phyloP scores from a whole-genome alignment of 2,797 vertebrate genomes.

The Scyliorhinus canicula region DNA sequence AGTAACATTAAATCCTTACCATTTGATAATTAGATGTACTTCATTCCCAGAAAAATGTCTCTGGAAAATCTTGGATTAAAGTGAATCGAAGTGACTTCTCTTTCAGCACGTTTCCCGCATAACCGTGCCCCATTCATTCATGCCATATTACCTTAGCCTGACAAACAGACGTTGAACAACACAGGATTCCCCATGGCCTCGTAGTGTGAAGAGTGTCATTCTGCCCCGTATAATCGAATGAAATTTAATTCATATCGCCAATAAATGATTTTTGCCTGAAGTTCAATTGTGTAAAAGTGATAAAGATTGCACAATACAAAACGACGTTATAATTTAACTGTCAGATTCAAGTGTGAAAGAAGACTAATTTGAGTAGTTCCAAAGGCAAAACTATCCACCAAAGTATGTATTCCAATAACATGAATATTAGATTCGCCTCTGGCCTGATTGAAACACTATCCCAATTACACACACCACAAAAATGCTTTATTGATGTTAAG shows the following conservation, averaged over 20 bases:
- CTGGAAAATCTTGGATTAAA: background rate
- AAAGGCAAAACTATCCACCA: background rate
- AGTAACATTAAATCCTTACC: background rate
- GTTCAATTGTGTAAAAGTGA: background rate
- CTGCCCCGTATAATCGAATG: background rate
- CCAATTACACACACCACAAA: background rate
- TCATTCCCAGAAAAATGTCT: background rate
- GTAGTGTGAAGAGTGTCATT: background rate
- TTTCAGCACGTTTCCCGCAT: too few relatives aligned
- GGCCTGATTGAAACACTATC: background rate
- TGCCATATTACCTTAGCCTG: background rate
- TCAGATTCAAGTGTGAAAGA: background rate
- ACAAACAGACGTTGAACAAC: background rate
- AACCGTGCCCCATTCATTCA: background rate
- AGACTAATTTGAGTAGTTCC: background rate
- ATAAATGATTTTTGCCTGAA: slow-evolving; percentile 11
- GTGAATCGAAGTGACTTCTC: background rate
- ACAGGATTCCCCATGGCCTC: background rate
- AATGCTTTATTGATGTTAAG: background rate
- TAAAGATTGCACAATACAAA: slow-evolving; percentile 6
- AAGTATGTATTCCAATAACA: background rate
- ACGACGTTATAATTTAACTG: background rate
- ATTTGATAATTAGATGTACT: background rate
- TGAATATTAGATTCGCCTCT: slow-evolving; percentile 11
- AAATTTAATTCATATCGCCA: background rate